Conservation (phyloP, 1,140 invertebrate species). For the Drosophila kikkawai region DNA sequence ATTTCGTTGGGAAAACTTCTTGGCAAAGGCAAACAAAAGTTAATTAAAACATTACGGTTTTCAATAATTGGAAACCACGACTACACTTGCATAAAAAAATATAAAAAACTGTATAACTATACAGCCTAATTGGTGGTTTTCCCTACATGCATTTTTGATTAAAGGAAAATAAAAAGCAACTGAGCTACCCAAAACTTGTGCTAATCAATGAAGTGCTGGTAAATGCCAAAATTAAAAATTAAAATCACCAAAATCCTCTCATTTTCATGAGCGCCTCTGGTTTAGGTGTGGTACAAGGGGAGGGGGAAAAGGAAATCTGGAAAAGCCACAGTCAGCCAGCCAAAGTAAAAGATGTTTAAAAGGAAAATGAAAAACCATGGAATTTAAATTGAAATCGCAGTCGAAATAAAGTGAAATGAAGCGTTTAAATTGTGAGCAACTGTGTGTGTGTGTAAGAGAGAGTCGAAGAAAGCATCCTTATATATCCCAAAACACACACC, state of each 20-base stretch:
- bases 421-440: slow-evolving; percentile 64
- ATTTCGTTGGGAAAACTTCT: slow-evolving; percentile 61
- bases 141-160: slow-evolving; percentile 54
- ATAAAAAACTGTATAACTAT: neutral
- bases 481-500: slow-evolving; percentile 2
- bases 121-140: slow-evolving; percentile 19
- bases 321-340: slow-evolving; percentile 44
- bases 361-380: slow-evolving; percentile 63
- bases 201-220: slow-evolving; percentile 37
- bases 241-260: slow-evolving; percentile 69
- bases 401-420: slow-evolving; percentile 83
- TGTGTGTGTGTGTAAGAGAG: slow-evolving; percentile 16
- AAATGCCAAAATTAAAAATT: slow-evolving; percentile 73
- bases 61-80: slow-evolving; percentile 13
- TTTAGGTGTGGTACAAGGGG: neutral
- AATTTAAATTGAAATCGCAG: slow-evolving; percentile 83
- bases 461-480: slow-evolving; percentile 12
- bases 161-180: slow-evolving; percentile 1
- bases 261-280: slow-evolving; percentile 47
- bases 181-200: slow-evolving; percentile 5
- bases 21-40: slow-evolving; percentile 68
- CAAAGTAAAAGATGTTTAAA: slow-evolving; percentile 61
- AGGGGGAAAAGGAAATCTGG: slow-evolving; percentile 19
- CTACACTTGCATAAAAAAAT: slow-evolving; percentile 1
- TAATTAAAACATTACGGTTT: slow-evolving; percentile 71